These are phyloP conservation scores for Andrena praecox DNA, from an alignment of 2,888 invertebrate genomes.

Conservation along the genomic window DNA sequence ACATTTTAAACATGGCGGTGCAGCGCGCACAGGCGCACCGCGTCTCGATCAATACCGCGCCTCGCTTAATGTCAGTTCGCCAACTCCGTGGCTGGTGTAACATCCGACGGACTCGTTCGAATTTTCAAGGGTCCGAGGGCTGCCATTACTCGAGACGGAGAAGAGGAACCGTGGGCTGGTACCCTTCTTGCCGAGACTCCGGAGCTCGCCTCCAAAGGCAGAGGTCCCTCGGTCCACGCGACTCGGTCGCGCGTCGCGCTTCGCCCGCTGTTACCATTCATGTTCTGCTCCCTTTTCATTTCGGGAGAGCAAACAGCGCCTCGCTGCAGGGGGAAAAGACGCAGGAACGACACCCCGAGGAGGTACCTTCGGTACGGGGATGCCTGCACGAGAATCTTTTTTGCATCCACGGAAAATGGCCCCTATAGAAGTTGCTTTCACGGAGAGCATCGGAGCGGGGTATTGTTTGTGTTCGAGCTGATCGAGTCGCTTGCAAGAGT, in stretches of 20 bases:
- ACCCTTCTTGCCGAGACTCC: too few relatives aligned
- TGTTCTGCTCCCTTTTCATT: background rate
- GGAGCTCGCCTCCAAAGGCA: too few relatives aligned
- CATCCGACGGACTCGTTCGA: conserved; percentile 70
- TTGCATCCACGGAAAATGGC: too few relatives aligned
- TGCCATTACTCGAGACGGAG: background rate
- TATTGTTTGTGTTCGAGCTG: too few relatives aligned
- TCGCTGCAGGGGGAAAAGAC: background rate
- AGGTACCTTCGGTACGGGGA: too few relatives aligned
- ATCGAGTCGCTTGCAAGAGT: too few relatives aligned
- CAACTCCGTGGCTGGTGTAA: conserved; percentile 77
- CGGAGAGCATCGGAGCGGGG: too few relatives aligned
- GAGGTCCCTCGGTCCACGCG: background rate
- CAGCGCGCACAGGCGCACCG: conserved; percentile 79
- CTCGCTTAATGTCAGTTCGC: conserved; percentile 84
- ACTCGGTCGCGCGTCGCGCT: background rate
- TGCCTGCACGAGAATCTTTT: too few relatives aligned
- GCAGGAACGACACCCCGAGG: background rate
- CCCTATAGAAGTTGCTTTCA: too few relatives aligned
- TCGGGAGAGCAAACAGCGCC: background rate
- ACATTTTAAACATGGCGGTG: conserved; percentile 85
- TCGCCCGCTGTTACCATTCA: background rate
- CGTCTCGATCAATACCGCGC: conserved; percentile 83
- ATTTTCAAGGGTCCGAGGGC: background rate
- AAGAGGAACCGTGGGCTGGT: too few relatives aligned